Base-by-base conservation (phyloP, 2,113 vertebrate genomes). In the Antechinus stuartii region DNA sequence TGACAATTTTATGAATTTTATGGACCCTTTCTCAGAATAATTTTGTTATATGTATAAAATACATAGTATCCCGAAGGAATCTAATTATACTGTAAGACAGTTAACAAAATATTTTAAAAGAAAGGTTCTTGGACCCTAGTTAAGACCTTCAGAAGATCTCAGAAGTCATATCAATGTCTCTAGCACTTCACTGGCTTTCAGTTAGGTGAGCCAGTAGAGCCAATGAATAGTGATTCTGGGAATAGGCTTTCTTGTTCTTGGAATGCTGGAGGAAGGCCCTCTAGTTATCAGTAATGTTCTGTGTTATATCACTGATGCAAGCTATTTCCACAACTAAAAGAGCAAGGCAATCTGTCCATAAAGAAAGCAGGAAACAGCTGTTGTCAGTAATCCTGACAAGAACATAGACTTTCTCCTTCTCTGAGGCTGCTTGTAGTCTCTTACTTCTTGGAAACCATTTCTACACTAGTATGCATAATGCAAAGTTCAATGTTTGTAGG, bases 121-220 rank as follows among this genome's bases (percentile, higher is more conserved):
- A 76, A 19, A 61, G 2, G 2, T 68, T 68, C 30, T 16, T 68
- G 30, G 61, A 35, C 61, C 27, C 57, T 19, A 76, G 4, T 2
- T 76, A 35, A 76, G 35, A n/a, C 61, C 35, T n/a, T 42, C 6
- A 84, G 19, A 42, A 42, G 19, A 42, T 84, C 68, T 42, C 6
- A 84, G 68, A 84, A 23, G 7, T 84, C n/a, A 6, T n/a, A 30
- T 68, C 61, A 68, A 68, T 68, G 12, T 35, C 61, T 84, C 68
- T 42, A 23, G n/a, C 16, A 84, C 19, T 84, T 84, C 35, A 42
- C 23, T n/a, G 68, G 68, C 22, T 42, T 84, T 84, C 3, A 14
- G 3, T 25, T 1, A 2, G 1, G 5, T 0, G 9, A 0, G 2
- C 0, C 1, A 89, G 57, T 16, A 54, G n/a, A n/a, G 22, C 57